These are phyloP conservation scores for Anser cygnoides DNA, from an alignment of 2,113 vertebrate species.

Conservation along the genomic window DNA sequence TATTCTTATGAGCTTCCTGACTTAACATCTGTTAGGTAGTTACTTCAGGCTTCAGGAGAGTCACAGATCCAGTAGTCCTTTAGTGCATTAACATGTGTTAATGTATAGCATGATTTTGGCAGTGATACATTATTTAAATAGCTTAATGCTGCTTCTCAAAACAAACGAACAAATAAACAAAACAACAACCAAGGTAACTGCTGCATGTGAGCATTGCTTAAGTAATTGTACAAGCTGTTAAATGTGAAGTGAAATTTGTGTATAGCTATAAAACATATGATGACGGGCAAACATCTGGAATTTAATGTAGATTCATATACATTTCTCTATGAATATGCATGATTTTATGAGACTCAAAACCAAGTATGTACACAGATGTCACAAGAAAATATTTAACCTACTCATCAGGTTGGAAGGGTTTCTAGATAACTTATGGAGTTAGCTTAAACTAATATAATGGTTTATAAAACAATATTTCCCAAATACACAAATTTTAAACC, in stretches of 20 bases:
- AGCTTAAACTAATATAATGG: neutral
- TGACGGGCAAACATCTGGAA: neutral
- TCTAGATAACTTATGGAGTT: neutral
- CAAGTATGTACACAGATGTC: neutral
- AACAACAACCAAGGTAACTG: neutral
- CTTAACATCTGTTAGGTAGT: conserved; percentile 10
- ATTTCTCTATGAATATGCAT: neutral
- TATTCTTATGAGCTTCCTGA: neutral
- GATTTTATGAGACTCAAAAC: neutral
- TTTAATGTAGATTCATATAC: neutral
- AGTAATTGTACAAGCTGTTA: neutral
- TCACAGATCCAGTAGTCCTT: neutral
- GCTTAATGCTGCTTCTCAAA: neutral
- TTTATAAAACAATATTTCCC: neutral
- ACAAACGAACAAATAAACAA: neutral
- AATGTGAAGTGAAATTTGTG: conserved; percentile 4
- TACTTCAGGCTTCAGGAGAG: neutral
- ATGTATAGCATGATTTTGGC: neutral
- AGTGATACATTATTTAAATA: neutral
- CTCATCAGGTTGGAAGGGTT: neutral
- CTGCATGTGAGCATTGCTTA: neutral
- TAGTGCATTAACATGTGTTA: neutral
- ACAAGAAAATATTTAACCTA: neutral
- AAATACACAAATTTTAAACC: neutral
- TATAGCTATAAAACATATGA: neutral